Base-by-base conservation (phyloP, 1,140 invertebrate genomes). In the Neodiprion fabricii region DNA sequence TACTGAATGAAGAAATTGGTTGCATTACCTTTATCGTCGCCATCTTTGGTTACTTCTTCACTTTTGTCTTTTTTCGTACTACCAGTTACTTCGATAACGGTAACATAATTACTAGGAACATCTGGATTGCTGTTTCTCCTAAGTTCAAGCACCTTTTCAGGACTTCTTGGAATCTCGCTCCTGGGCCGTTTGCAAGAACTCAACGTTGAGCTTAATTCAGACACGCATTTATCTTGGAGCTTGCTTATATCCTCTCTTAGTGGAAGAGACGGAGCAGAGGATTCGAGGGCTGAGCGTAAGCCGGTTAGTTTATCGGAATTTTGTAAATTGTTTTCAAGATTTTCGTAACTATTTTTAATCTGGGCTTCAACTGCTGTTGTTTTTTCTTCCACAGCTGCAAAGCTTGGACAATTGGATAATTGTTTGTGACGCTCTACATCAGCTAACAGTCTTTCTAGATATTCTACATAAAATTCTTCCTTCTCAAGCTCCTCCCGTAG, bases 391-490 rank as follows among this genome's bases (percentile, higher is more conserved):
- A 72, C 48, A 14, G 66, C 66, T 8, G 77, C 78, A 14, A 71
- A 66, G 14, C 40, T n/a, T 1, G 80, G 78, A 70, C 75, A 84
- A 67, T 84, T 85, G n/a, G 85, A 81, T 48, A 86, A 73, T 74
- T 84, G 81, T 72, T 92, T 93, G 79, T 94, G 93, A 79, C 94
- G 92, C 79, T 95, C 94, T 9, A 96, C 94, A 87, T 96, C 95
- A 70, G 93, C 93, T 21, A 97, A 83, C 65, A 96, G 85, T 73
- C 93, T 91, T 85, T 96, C 95, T 78, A 97, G 89, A 88, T 96
- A 97, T 84, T 96, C 94, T 9, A 97, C 95, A 82, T 97, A 97
- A 82, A 96, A 94, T 83, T 96, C 94, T 88, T 97, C 96, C 83
- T 96, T 95, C 82, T 96, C 94, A 48, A 97, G 87, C 87, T 96